A percentile compares a stretch with the other conserved stretches of the same genome.
These are phyloP conservation scores for Dendropsophus ebraccatus DNA, from an alignment of 2,113 vertebrate species.

Conservation along the genomic window DNA sequence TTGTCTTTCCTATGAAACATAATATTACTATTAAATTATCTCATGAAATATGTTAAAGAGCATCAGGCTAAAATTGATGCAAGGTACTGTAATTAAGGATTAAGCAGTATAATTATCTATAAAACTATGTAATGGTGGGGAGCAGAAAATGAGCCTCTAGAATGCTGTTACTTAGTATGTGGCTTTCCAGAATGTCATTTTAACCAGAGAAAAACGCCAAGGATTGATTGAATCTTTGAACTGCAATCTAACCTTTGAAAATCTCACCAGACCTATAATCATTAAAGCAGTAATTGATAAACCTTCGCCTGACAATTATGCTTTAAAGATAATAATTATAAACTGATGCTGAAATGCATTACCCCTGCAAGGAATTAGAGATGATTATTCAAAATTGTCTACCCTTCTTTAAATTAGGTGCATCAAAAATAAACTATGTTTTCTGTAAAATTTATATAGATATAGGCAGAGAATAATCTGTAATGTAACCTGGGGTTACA, in stretches of 20 bases:
- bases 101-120: slow-evolving; percentile 62
- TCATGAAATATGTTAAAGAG: slow-evolving; percentile 24
- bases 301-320: slow-evolving; percentile 40
- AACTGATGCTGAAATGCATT: not conserved
- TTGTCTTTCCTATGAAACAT: slow-evolving; percentile 6
- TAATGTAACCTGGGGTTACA: not conserved
- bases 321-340: slow-evolving; percentile 34
- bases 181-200: slow-evolving; percentile 51
- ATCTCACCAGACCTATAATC: slow-evolving; percentile 64
- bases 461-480: not conserved
- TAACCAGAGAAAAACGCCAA: slow-evolving; percentile 64
- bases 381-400: not conserved
- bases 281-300: slow-evolving; percentile 52
- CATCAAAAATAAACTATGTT: not conserved
- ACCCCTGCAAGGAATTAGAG: not conserved
- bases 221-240: slow-evolving; percentile 62
- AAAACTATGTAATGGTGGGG: slow-evolving; percentile 65
- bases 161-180: slow-evolving; percentile 62
- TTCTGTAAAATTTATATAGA: not conserved
- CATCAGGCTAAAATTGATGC: slow-evolving; percentile 51
- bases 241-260: slow-evolving; percentile 61
- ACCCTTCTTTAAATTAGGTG: not conserved
- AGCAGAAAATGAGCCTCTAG: slow-evolving; percentile 65
- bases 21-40: slow-evolving; percentile 39
- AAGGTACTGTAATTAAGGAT: slow-evolving; percentile 53